These are phyloP conservation scores for Carapus acus DNA, from an alignment of 2,797 vertebrate genomes.

Conservation along the genomic window DNA sequence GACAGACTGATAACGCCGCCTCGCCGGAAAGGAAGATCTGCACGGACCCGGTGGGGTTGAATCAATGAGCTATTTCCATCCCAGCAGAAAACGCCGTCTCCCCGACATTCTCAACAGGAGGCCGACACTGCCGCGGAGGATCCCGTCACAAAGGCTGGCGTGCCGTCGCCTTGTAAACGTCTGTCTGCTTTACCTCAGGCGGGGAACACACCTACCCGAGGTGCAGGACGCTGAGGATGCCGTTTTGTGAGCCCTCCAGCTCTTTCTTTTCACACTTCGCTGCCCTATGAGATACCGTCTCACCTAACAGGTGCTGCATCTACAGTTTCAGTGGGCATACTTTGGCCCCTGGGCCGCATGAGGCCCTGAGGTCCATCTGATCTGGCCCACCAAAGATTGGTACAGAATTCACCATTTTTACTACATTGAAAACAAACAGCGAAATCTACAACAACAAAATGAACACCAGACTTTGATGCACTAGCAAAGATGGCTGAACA, in stretches of 20 bases:
- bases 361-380: too few relatives aligned
- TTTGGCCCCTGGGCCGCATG: too few relatives aligned
- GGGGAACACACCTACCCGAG: conserved; percentile 15
- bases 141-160: conserved; percentile 21
- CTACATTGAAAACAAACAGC: too few relatives aligned
- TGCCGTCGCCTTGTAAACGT: conserved; percentile 42
- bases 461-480: too few relatives aligned
- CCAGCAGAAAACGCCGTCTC: conserved; percentile 41
- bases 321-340: too few relatives aligned
- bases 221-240: conserved; percentile 40
- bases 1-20: too few relatives aligned
- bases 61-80: conserved; percentile 55
- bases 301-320: conserved; percentile 41
- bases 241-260: conserved; percentile 26
- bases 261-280: conserved; percentile 18
- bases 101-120: conserved; percentile 13
- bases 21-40: too few relatives aligned
- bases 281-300: conserved; percentile 47
- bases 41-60: too few relatives aligned
- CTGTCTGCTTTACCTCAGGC: conserved; percentile 24
- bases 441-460: too few relatives aligned
- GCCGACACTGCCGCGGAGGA: conserved; percentile 10
- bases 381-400: too few relatives aligned
- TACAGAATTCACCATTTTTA: too few relatives aligned
- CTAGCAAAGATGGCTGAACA: too few relatives aligned